A percentile compares a stretch with the other conserved stretches of the same genome.
These are phyloP conservation scores for Eristalis tenax DNA, from an alignment of 2,888 invertebrate species.

Conservation along the genomic window DNA sequence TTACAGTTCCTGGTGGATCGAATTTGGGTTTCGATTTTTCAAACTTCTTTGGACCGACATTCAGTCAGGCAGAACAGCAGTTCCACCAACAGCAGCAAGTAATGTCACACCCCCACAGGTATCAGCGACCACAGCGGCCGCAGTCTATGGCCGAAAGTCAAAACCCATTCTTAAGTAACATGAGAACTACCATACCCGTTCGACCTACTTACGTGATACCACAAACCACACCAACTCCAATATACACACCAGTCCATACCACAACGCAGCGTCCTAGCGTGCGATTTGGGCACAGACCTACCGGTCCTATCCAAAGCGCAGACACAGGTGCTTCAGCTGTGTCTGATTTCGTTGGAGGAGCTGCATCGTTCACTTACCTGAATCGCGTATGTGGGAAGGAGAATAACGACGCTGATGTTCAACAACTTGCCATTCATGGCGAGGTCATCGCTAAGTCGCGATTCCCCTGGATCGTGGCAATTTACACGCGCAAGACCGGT, in stretches of 20 bases:
- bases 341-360: not conserved
- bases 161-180: not conserved
- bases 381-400: conserved; percentile 74
- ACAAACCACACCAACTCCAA: not conserved
- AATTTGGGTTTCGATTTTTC: not conserved
- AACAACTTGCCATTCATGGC: conserved; percentile 73
- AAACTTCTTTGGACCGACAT: not conserved
- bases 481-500: conserved; percentile 81
- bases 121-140: no score
- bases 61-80: not conserved
- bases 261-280: not conserved
- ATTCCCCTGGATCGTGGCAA: conserved; percentile 86
- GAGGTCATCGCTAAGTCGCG: conserved; percentile 80
- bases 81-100: not conserved
- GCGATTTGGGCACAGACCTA: not conserved
- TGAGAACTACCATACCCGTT: not conserved
- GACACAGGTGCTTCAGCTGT: not conserved
- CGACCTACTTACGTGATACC: not conserved
- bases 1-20: not conserved
- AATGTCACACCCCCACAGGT: no score
- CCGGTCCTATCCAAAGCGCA: not conserved
- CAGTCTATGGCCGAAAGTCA: not conserved
- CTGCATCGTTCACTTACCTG: not conserved
- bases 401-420: conserved; percentile 40
- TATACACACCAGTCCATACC: not conserved